phyloP scores from a whole-genome alignment of 1,140 invertebrate species.

The Aphidius gifuensis region DNA sequence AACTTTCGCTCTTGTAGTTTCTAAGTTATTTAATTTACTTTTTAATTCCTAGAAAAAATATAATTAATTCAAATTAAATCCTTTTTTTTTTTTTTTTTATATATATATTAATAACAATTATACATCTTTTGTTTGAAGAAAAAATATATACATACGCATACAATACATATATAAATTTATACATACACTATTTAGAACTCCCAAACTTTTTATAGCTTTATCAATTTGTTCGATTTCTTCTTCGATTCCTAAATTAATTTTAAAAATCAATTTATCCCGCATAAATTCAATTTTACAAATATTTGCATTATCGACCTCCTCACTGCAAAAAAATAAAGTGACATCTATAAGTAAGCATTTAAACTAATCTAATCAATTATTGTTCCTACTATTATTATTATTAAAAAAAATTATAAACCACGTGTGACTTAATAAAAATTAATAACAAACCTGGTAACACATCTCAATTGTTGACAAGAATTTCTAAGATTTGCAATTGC shows the following conservation, averaged over 20 bases:
- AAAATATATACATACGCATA: background rate
- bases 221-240: conserved; percentile 31
- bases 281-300: conserved; percentile 31
- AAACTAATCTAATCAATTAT: background rate
- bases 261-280: conserved; percentile 36
- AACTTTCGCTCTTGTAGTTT: conserved; percentile 34
- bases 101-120: background rate
- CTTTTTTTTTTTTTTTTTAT: background rate
- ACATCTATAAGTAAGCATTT: background rate
- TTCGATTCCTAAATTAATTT: conserved; percentile 38
- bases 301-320: conserved; percentile 34
- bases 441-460: conserved; percentile 8
- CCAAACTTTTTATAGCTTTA: conserved; percentile 25
- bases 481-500: background rate
- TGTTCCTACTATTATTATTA: background rate
- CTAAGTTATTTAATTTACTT: conserved; percentile 36
- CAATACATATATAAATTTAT: background rate
- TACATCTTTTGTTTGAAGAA: background rate
- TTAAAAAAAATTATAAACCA: background rate
- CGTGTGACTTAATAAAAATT: background rate
- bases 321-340: conserved; percentile 35
- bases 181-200: conserved; percentile 36
- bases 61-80: background rate
- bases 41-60: conserved; percentile 36
- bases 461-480: background rate